Base-by-base conservation (phyloP, 2,797 vertebrate species). In the Lateolabrax maculatus region DNA sequence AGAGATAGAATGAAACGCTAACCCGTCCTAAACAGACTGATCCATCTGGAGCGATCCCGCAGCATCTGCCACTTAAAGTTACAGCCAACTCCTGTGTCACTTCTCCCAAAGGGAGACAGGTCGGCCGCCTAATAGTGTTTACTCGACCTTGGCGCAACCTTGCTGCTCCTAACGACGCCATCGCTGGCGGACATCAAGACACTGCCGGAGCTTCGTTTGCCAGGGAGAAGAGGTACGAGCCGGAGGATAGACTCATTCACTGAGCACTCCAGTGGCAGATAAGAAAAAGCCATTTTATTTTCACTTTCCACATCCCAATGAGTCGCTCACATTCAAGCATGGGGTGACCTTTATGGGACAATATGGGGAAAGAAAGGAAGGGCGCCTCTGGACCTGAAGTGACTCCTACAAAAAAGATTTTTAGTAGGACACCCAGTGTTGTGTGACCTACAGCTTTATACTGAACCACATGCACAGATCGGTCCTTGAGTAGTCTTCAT, bases 271-370 rank as follows among this genome's bases (percentile, higher is more conserved):
- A 4, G 39, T 11, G 60, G 53, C 71, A 80, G 80, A 93, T 80
- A 87, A 89, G 66, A 82, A 61, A 81, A 89, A 85, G 65, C 9
- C 67, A 84, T 81, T 93, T 92, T 81, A 68, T 84, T 89, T 85
- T 71, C 72, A 71, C 52, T 71, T 77, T 57, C 49, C 60, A 41
- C 77, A 52, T 70, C 67, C 56, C 71, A 58, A 65, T 18, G 56
- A 76, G 72, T 56, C 60, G 37, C 73, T 75, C 78, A 86, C 80
- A 75, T 56, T 65, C 31, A 60, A 29, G 71, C 21, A 12, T 10
- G 8, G 55, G 56, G 36, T 90, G 89, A 94, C 92, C 92, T 93
- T 92, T 90, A 76, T 23, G 10, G 64, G 58, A 84, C 66, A 89
- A 69, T 19, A 10, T 37, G 48, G 69, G 36, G 74, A 69, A 70